Evolutionary conservation across 2,113 vertebrate species (phyloP).

Genomic region (Pelusios castaneus): DNA sequence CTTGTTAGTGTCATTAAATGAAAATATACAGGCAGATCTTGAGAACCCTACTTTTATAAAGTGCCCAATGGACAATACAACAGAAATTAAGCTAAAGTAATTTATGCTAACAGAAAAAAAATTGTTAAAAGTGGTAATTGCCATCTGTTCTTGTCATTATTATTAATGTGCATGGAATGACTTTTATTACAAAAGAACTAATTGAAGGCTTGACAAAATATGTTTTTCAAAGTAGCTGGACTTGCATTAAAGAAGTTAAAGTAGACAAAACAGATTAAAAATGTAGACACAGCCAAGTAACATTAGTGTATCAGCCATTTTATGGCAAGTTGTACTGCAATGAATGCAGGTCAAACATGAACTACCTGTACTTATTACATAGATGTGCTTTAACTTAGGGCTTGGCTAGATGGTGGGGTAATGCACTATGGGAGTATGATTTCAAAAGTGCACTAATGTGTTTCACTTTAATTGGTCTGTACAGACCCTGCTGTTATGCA

Average conservation of each 20-base stretch:
- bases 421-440: background rate
- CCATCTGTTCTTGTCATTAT: constrained; percentile 73
- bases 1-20: constrained; percentile 21
- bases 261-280: constrained; percentile 39
- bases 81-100: constrained; percentile 63
- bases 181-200: constrained; percentile 57
- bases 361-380: too few species aligned
- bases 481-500: background rate
- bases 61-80: constrained; percentile 40
- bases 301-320: constrained; percentile 39
- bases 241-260: constrained; percentile 43
- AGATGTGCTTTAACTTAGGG: background rate
- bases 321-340: constrained; percentile 24
- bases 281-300: constrained; percentile 42
- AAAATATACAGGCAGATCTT: constrained; percentile 47
- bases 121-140: constrained; percentile 61
- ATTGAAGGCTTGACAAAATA: constrained; percentile 39
- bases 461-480: background rate
- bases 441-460: background rate
- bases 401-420: background rate
- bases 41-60: constrained; percentile 46
- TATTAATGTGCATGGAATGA: constrained; percentile 55
- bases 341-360: background rate
- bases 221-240: constrained; percentile 41
- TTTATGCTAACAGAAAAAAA: constrained; percentile 67